Percentiles rank a stretch among this genome's conserved stretches.
Conservation (phyloP, 2,888 invertebrate genomes). For the Trichopoda pennipes region DNA sequence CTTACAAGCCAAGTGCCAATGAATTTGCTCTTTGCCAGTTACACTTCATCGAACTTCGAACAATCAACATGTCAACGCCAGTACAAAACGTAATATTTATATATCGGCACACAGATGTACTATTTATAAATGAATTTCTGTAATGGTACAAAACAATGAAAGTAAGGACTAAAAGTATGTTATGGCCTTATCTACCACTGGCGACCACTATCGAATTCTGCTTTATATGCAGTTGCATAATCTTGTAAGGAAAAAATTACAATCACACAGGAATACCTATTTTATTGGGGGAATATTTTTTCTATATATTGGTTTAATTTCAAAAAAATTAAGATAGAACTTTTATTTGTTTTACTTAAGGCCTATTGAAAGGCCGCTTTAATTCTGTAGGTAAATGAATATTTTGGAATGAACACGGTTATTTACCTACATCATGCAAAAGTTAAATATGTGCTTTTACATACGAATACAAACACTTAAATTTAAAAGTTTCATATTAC, state of each 20-base stretch:
- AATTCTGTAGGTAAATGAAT: not conserved
- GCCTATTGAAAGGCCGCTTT: not conserved
- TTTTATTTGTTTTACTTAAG: not conserved
- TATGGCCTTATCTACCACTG: not conserved
- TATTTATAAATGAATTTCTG: not conserved
- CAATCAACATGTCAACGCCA: conserved; percentile 66
- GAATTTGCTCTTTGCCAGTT: conserved; percentile 56
- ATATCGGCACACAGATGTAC: not conserved
- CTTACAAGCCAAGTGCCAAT: conserved; percentile 61
- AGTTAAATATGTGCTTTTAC: conserved; percentile 1
- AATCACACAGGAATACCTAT: no score
- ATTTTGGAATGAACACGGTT: not conserved
- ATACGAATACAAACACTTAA: conserved; percentile 33
- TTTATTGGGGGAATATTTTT: no score
- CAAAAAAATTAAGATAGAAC: not conserved
- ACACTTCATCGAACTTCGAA: conserved; percentile 60
- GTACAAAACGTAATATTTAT: conserved; percentile 36
- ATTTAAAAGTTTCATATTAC: conserved; percentile 35
- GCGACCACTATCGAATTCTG: not conserved
- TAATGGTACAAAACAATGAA: not conserved
- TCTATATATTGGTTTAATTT: no score
- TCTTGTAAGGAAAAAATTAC: no score
- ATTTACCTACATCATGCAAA: conserved; percentile 4
- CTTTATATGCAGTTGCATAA: not conserved
- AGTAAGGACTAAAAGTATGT: not conserved